Evolutionary conservation across 2,113 vertebrate genomes (phyloP).

Genomic region (Aviceda subcristata): DNA sequence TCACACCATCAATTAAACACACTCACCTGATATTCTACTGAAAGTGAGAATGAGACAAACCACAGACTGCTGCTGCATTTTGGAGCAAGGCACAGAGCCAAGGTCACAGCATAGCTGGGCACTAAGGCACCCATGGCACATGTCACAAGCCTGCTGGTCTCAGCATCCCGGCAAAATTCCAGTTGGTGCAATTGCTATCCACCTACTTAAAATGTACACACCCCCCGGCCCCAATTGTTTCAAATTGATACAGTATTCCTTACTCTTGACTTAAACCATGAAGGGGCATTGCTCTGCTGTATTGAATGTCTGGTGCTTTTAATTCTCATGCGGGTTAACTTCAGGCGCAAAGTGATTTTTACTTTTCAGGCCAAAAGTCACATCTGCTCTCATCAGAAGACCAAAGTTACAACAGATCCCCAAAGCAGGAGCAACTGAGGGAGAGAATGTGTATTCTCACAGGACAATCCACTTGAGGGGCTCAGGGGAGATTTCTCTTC

Average conservation of each 20-base stretch:
- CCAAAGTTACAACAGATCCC: not conserved
- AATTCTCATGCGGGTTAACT: not conserved
- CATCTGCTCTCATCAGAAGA: not conserved
- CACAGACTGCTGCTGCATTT: not conserved
- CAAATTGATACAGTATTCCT: not conserved
- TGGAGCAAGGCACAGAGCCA: not conserved
- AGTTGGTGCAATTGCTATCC: not conserved
- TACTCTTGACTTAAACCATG: not conserved
- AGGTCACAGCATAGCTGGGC: not conserved
- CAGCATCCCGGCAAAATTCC: not conserved
- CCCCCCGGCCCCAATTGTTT: not conserved
- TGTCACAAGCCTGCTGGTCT: not conserved
- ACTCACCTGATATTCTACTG: not conserved
- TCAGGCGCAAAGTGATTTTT: not conserved
- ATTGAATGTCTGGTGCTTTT: not conserved
- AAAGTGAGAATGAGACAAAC: not conserved
- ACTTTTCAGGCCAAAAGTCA: not conserved
- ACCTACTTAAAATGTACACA: not conserved
- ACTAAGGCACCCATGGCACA: not conserved
- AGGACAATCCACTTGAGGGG: not conserved
- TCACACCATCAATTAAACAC: not conserved
- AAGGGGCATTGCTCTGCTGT: not conserved
- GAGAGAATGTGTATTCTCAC: not conserved
- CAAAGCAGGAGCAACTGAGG: not conserved
- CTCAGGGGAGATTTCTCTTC: not conserved